These are phyloP conservation scores for Podotricha telesiphe DNA, from an alignment of 2,888 invertebrate species.

Conservation along the genomic window DNA sequence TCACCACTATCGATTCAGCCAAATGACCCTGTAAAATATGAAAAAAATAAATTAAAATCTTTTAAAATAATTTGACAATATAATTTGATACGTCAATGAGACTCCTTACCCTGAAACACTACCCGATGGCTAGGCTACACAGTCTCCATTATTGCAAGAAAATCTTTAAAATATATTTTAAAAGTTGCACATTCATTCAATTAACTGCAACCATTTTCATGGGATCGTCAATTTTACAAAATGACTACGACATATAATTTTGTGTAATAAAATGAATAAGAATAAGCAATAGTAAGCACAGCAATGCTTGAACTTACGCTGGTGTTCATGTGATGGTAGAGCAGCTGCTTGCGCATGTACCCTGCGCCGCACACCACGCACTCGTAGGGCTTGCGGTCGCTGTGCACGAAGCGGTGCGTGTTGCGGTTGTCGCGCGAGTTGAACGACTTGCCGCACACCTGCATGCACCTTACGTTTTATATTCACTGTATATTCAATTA, in stretches of 20 bases:
- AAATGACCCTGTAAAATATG: slow-evolving; percentile 85
- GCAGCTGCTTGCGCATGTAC: slow-evolving; percentile 91
- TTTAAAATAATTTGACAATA: neutral
- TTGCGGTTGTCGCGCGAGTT: slow-evolving; percentile 93
- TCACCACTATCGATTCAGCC: slow-evolving; percentile 92
- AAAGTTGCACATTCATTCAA: too few species aligned
- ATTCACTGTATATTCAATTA: too few species aligned
- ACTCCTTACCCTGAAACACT: too few species aligned
- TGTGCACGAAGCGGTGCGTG: slow-evolving; percentile 92
- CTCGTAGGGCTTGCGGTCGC: slow-evolving; percentile 93
- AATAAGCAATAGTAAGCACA: too few species aligned
- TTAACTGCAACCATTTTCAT: too few species aligned
- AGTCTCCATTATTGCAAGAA: too few species aligned
- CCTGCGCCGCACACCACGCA: slow-evolving; percentile 91
- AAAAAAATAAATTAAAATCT: neutral
- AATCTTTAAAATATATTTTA: too few species aligned
- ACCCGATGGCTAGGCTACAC: too few species aligned
- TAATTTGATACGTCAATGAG: too few species aligned
- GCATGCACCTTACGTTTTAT: slow-evolving; percentile 26
- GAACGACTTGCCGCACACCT: slow-evolving; percentile 93
- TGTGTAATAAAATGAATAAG: too few species aligned
- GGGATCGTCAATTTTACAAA: too few species aligned
- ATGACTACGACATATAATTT: too few species aligned
- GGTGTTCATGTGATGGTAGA: slow-evolving; percentile 90
- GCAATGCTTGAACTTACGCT: slow-evolving; percentile 66